A percentile compares a stretch with the other conserved stretches of the same genome.
Conservation (phyloP, 1,140 invertebrate genomes). For the Pseudomyrmex concolor region DNA sequence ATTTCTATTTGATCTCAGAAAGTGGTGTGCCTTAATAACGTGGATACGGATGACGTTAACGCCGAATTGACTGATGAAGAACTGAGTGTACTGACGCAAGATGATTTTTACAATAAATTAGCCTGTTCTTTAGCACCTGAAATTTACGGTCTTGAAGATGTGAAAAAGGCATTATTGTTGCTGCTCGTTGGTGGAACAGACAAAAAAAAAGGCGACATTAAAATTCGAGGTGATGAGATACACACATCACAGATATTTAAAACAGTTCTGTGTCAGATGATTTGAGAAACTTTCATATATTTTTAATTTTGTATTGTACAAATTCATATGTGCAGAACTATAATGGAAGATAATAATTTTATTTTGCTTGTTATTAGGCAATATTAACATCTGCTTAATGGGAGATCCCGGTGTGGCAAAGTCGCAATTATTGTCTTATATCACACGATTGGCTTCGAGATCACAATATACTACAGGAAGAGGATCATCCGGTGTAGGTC, state of each 20-base stretch:
- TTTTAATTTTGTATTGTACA: not conserved
- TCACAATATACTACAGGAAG: constrained; percentile 98
- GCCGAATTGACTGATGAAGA: constrained; percentile 93
- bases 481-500: constrained; percentile 98
- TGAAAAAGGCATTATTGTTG: constrained; percentile 98
- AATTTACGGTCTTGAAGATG: constrained; percentile 99
- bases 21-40: constrained; percentile 92
- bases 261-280: not conserved
- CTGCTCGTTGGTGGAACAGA: constrained; percentile 98
- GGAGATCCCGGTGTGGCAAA: constrained; percentile 99
- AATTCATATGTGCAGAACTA: not conserved
- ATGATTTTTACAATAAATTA: constrained; percentile 97
- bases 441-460: constrained; percentile 96
- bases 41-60: constrained; percentile 89
- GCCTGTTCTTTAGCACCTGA: constrained; percentile 98
- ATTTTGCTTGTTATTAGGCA: constrained; percentile 86
- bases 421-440: constrained; percentile 97
- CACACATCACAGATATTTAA: not conserved
- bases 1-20: constrained; percentile 84
- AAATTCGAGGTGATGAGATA: constrained; percentile 88
- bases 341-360: not conserved
- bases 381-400: constrained; percentile 99
- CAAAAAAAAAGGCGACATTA: constrained; percentile 92
- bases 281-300: not conserved
- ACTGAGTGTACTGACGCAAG: constrained; percentile 90